A percentile compares a stretch with the other conserved stretches of the same genome.
Evolutionary conservation across 2,797 vertebrate genomes (phyloP).

Genomic region (Potorous gilbertii): DNA sequence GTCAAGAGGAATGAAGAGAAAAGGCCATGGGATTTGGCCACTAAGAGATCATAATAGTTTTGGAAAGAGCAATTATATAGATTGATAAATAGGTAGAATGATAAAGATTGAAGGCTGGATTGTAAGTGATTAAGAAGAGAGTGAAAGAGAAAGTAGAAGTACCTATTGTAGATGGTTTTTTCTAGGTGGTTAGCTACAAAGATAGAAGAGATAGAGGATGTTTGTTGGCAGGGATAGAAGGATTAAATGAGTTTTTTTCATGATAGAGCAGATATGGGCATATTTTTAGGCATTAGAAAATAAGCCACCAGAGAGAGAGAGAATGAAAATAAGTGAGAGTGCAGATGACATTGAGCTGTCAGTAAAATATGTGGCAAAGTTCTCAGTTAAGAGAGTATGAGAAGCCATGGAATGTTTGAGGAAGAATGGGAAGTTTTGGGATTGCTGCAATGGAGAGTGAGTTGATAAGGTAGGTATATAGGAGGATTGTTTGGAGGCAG

Average conservation of each 20-base stretch:
- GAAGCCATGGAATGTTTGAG: neutral
- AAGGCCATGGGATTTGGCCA: neutral
- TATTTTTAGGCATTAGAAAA: neutral
- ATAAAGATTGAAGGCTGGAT: neutral
- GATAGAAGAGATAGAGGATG: neutral
- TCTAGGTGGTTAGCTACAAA: neutral
- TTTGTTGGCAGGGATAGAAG: neutral
- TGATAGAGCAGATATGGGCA: neutral
- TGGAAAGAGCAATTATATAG: neutral
- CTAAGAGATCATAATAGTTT: neutral
- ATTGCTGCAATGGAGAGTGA: neutral
- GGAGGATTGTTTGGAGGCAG: neutral
- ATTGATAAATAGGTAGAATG: neutral
- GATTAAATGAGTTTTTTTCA: neutral
- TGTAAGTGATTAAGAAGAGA: neutral
- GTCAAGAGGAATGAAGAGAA: neutral
- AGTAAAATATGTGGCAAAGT: neutral
- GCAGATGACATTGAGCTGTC: neutral
- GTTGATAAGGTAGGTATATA: neutral
- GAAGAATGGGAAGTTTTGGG: neutral
- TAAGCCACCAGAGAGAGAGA: neutral
- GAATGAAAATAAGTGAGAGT: neutral
- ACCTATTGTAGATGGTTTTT: neutral
- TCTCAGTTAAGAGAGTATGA: neutral
- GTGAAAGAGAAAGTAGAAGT: neutral